Base-by-base conservation (phyloP, 2,113 vertebrate genomes). In the Rynchops niger region DNA sequence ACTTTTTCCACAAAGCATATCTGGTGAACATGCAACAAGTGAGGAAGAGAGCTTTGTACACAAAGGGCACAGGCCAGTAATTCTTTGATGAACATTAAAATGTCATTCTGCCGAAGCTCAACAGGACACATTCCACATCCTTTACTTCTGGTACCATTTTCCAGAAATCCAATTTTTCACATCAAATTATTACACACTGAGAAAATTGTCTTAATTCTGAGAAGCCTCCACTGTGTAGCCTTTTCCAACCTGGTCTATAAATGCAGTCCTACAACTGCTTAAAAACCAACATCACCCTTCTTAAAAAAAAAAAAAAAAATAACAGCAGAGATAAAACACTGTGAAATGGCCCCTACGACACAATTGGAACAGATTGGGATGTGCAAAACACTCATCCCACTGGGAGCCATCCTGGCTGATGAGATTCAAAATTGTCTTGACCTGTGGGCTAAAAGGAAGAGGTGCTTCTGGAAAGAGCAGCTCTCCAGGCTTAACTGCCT, bases 181-280 rank as follows among this genome's bases (percentile, higher is more conserved):
- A 40, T 67, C 63, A 92, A 90, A 88, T 91, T 86, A 86, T 80
- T 76, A 34, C 40, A 78, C 22, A 86, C 23, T 1, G 6, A 86
- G 80, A 92, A 96, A 93, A 95, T 71, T 40, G 61, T 72, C 42
- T 84, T 78, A 85, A 88, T 95, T 86, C 76, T 52, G 23, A 88
- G 86, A 93, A 78, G 5, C 10, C 20, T 86, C 29, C 20, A 55
- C 53, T 42, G 7, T 83, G 40, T n/a, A 91, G 26, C 13, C 53
- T 79, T 81, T 84, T 74, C 63, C 16, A 53, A 30, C 12, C 13
- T 72, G 16, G 14, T 82, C 15, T 69, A 27, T 61, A 82, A 85
- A 38, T 34, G 42, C 19, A 76, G 40, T 56, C 25, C 22, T 92
- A 16, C n/a, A 70, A 49, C 29, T 43, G 43, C 69, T 86, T 67